Evolutionary conservation across 1,140 invertebrate species (phyloP).

Genomic region (Papilio aristodemus): DNA sequence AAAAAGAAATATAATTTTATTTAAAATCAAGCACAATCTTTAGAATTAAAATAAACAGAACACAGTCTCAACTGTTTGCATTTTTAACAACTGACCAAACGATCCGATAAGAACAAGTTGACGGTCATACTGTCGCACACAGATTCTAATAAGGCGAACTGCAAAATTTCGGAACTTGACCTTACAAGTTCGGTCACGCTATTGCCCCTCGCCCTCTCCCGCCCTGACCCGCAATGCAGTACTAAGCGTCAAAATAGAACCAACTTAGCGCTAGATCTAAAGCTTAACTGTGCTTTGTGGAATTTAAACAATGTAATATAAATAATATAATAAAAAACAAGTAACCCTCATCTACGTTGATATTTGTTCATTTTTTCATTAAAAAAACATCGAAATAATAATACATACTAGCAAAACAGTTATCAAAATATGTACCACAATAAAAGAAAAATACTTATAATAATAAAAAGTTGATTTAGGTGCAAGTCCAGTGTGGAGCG

Average conservation of each 20-base stretch:
- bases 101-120: slow-evolving; percentile 42
- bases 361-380: neutral
- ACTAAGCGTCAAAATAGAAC: slow-evolving; percentile 58
- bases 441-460: no score
- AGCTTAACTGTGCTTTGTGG: neutral
- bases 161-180: slow-evolving; percentile 64
- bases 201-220: slow-evolving; percentile 42
- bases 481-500: no score
- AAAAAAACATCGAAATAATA: no score
- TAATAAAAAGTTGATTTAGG: no score
- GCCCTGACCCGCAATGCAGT: slow-evolving; percentile 68
- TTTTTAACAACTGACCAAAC: slow-evolving; percentile 20
- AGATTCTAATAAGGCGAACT: slow-evolving; percentile 58
- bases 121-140: slow-evolving; percentile 43
- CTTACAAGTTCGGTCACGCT: slow-evolving; percentile 64
- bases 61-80: neutral
- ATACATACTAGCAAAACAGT: no score
- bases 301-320: slow-evolving; percentile 5
- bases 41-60: no score
- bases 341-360: neutral
- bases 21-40: no score
- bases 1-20: no score
- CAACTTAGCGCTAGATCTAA: slow-evolving; percentile 33
- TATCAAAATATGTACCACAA: no score
- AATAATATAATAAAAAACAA: slow-evolving; percentile 28